Conservation (phyloP, 1,140 invertebrate species). For the Ruditapes philippinarum region DNA sequence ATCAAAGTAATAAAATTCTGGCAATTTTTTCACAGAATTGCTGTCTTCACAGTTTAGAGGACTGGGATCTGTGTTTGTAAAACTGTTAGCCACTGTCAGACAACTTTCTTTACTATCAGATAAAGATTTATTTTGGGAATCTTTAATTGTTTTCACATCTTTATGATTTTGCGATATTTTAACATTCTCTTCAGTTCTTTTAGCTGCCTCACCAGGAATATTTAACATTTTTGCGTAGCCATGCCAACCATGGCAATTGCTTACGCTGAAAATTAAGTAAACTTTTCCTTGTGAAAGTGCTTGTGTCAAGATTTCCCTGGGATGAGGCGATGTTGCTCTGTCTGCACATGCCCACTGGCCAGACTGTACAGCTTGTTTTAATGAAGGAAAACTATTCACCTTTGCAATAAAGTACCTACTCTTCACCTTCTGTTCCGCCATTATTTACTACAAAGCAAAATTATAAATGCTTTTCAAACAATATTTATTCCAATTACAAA, state of each 20-base stretch:
- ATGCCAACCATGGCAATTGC: constrained; percentile 83
- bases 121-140: background rate
- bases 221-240: constrained; percentile 76
- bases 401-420: constrained; percentile 78
- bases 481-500: too few relatives aligned
- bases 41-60: background rate
- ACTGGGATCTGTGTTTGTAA: background rate
- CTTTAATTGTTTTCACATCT: background rate
- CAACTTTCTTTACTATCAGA: background rate
- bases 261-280: constrained; percentile 81
- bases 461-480: too few relatives aligned
- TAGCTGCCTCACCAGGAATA: background rate
- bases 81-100: background rate
- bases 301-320: constrained; percentile 67
- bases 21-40: background rate
- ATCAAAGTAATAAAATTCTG: constrained; percentile 76
- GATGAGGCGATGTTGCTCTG: constrained; percentile 73
- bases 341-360: constrained; percentile 78
- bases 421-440: background rate
- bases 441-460: background rate
- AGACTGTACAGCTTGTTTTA: constrained; percentile 71
- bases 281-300: constrained; percentile 71
- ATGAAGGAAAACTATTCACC: constrained; percentile 72
- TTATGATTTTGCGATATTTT: background rate
- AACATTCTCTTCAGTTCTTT: background rate